A percentile compares a stretch with the other conserved stretches of the same genome.
These are phyloP conservation scores for Anhinga anhinga DNA, from an alignment of 2,113 vertebrate species.

Conservation along the genomic window DNA sequence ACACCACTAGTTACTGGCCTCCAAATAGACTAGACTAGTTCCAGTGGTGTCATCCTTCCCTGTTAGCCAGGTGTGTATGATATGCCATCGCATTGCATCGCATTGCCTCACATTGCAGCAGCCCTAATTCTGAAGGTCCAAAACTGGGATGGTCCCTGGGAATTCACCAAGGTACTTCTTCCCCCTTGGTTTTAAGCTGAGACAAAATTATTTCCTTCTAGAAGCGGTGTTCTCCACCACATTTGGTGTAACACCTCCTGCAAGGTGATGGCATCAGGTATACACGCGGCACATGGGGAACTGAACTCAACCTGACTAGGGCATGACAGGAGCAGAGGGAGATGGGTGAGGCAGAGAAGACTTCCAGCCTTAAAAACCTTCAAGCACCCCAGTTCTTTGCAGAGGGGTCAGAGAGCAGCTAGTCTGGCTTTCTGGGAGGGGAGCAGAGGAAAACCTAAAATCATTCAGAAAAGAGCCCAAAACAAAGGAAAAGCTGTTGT, in stretches of 20 bases:
- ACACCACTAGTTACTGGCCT: background rate
- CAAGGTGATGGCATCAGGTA: background rate
- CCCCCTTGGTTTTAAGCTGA: background rate
- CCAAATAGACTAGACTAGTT: background rate
- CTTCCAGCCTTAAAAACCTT: background rate
- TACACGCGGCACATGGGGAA: accelerated
- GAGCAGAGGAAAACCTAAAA: background rate
- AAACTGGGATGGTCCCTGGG: background rate
- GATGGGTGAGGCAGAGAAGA: background rate
- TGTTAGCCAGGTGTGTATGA: background rate
- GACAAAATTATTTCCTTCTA: background rate
- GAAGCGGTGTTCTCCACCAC: background rate
- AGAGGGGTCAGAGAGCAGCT: background rate
- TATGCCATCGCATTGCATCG: accelerated
- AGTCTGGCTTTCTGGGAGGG: background rate
- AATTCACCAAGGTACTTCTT: background rate
- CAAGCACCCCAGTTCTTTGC: background rate
- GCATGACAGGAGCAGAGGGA: background rate
- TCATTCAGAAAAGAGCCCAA: background rate
- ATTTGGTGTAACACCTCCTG: background rate
- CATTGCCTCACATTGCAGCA: background rate
- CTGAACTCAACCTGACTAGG: background rate
- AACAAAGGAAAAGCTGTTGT: background rate
- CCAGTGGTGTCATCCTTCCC: background rate
- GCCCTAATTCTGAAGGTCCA: no score